phyloP scores from a whole-genome alignment of 1,140 invertebrate species.

The Homarus americanus region DNA sequence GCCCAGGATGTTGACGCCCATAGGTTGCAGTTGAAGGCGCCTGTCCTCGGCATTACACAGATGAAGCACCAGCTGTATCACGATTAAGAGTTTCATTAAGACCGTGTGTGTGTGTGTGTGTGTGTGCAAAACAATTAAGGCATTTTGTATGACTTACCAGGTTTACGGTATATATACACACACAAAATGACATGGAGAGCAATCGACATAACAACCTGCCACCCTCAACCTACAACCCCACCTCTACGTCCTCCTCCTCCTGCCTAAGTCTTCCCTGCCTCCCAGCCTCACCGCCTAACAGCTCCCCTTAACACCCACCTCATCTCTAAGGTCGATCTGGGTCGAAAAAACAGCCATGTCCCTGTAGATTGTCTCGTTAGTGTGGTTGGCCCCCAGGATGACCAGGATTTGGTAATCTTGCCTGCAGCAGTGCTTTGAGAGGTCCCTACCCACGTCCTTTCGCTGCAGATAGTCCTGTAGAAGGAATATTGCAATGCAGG shows the following conservation, averaged over 20 bases:
- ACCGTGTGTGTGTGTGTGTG: constrained; percentile 23
- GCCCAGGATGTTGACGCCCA: neutral
- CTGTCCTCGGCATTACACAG: constrained; percentile 19
- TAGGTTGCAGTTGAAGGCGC: constrained; percentile 24
- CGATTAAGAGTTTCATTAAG: neutral
- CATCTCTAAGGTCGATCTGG: neutral
- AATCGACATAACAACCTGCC: too few species aligned
- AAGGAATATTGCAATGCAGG: neutral
- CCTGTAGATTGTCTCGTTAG: constrained; percentile 5
- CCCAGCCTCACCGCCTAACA: too few species aligned
- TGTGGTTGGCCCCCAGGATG: constrained; percentile 38
- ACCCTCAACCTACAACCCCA: too few species aligned
- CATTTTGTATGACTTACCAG: too few species aligned
- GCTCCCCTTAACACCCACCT: neutral
- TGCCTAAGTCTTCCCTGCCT: too few species aligned
- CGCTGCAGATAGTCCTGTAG: constrained; percentile 36
- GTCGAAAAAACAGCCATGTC: constrained; percentile 39
- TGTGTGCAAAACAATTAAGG: too few species aligned
- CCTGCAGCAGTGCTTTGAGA: constrained; percentile 18
- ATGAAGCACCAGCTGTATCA: constrained; percentile 2
- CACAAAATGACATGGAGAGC: too few species aligned
- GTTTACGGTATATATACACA: too few species aligned
- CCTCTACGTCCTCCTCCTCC: too few species aligned
- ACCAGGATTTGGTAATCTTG: constrained; percentile 12
- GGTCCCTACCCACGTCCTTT: neutral